A percentile compares a stretch with the other conserved stretches of the same genome.
Evolutionary conservation across 92 coral and sea anemone species (phyloP).

Genomic region (Phenganax subtilis): DNA sequence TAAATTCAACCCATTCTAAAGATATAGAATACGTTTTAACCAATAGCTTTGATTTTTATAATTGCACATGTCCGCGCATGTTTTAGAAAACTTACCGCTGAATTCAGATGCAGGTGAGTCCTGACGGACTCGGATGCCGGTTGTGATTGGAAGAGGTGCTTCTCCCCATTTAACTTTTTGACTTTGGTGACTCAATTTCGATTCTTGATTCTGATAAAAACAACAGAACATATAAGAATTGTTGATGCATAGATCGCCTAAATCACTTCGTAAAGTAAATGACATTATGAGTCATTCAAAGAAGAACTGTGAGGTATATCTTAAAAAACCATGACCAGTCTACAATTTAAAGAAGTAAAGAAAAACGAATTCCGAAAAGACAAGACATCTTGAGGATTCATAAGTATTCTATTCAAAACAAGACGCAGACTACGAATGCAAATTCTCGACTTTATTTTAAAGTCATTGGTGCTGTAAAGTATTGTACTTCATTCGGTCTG

Average conservation of each 20-base stretch:
- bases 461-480: too few species aligned
- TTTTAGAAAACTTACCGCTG: constrained; percentile 56
- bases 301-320: too few species aligned
- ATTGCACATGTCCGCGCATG: too few species aligned
- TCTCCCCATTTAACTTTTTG: constrained; percentile 46
- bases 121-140: constrained; percentile 72
- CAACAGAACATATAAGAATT: background rate
- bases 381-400: too few species aligned
- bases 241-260: background rate
- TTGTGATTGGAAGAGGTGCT: constrained; percentile 68
- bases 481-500: too few species aligned
- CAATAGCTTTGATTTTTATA: too few species aligned
- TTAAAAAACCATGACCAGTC: background rate
- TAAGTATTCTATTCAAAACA: too few species aligned
- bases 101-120: constrained; percentile 68
- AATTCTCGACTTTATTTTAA: too few species aligned
- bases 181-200: constrained; percentile 63
- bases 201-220: constrained; percentile 26
- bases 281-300: background rate
- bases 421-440: too few species aligned
- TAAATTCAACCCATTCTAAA: constrained; percentile 80
- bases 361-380: too few species aligned
- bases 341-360: too few species aligned
- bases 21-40: background rate
- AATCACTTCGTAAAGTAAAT: background rate